phyloP scores from a whole-genome alignment of 2,888 invertebrate genomes.

The Agrotis ipsilon region DNA sequence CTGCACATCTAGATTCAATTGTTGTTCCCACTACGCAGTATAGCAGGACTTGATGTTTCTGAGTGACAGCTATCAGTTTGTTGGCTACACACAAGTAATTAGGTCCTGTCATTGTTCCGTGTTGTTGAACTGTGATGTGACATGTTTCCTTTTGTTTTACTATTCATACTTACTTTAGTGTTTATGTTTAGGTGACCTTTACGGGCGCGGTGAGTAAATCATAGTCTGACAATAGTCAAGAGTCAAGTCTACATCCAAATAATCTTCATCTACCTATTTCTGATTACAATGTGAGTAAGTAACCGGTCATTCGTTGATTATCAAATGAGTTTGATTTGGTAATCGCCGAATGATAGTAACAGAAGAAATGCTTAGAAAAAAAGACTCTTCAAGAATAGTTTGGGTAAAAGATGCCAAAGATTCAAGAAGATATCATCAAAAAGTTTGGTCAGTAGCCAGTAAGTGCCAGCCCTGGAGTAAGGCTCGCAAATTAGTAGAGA shows the following conservation, averaged over 20 bases:
- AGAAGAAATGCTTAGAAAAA: no score
- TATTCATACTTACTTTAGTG: conserved; percentile 8
- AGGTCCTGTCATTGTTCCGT: conserved; percentile 28
- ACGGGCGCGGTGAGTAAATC: background rate
- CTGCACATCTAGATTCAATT: conserved; percentile 63
- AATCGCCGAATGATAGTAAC: no score
- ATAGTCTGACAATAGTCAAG: background rate
- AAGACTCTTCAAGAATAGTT: no score
- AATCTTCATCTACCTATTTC: no score
- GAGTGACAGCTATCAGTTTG: conserved; percentile 47
- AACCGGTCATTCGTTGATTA: no score
- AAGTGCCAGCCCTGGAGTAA: conserved; percentile 75
- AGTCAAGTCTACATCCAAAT: background rate
- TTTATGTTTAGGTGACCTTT: conserved; percentile 4
- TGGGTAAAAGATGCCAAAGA: no score
- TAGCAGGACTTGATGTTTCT: conserved; percentile 20
- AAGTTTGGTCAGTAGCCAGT: background rate
- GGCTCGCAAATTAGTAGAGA: conserved; percentile 85
- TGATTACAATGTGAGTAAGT: background rate
- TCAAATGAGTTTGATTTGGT: no score
- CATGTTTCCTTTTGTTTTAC: conserved; percentile 36
- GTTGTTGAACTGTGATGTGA: conserved; percentile 44
- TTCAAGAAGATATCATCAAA: background rate
- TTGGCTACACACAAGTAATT: conserved; percentile 44
- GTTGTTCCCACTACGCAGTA: conserved; percentile 39